phyloP scores from a whole-genome alignment of 2,797 vertebrate genomes.

The Artibeus lituratus region DNA sequence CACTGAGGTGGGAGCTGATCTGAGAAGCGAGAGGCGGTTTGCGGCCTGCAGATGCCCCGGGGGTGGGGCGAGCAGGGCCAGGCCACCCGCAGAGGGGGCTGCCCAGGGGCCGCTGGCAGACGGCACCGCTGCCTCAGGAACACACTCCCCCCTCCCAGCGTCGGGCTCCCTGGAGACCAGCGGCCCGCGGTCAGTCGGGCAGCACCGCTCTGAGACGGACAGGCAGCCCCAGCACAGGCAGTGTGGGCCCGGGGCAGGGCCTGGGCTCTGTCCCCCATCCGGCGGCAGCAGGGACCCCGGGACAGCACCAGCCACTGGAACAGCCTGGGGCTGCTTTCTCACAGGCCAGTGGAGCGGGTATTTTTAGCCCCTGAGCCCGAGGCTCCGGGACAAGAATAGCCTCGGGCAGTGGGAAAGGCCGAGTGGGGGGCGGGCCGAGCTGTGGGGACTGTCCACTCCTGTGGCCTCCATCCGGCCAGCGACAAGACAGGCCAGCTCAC shows the following conservation, averaged over 20 bases:
- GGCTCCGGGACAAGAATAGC: conserved; percentile 82
- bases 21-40: background rate
- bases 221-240: rapidly evolving
- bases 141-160: background rate
- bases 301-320: conserved; percentile 49
- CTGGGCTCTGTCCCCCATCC: rapidly evolving
- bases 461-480: conserved; percentile 50
- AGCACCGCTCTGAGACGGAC: rapidly evolving
- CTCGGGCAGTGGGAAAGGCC: conserved; percentile 79
- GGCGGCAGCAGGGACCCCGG: background rate
- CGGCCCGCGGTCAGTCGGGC: rapidly evolving
- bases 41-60: background rate
- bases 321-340: conserved; percentile 80
- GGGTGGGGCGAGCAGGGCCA: rapidly evolving
- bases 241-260: rapidly evolving
- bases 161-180: background rate
- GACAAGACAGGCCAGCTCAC: background rate
- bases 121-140: background rate
- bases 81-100: background rate
- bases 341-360: conserved; percentile 77
- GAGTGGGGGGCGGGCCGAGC: conserved; percentile 35
- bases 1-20: rapidly evolving
- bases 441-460: conserved; percentile 21
- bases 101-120: background rate
- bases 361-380: conserved; percentile 82